These are phyloP conservation scores for Trialeurodes vaporariorum DNA, from an alignment of 1,140 invertebrate genomes.

Conservation along the genomic window DNA sequence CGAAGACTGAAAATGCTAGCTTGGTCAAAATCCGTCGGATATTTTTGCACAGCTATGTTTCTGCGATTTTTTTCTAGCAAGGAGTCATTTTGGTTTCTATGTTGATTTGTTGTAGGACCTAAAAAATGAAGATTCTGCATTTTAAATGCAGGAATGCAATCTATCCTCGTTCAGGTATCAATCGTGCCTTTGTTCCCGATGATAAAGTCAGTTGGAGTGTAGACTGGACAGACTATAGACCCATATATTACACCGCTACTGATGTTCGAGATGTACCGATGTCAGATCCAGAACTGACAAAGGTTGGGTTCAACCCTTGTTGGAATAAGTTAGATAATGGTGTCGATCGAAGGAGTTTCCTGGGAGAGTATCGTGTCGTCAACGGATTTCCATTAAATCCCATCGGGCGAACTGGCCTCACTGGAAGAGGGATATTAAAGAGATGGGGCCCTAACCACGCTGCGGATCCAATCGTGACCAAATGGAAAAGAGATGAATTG, in stretches of 20 bases:
- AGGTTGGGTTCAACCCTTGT: constrained; percentile 47
- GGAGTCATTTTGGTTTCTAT: too few species aligned
- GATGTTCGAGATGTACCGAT: constrained; percentile 55
- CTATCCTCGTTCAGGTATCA: constrained; percentile 49
- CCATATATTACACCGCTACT: constrained; percentile 54
- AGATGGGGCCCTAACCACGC: constrained; percentile 94
- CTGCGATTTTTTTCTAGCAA: too few species aligned
- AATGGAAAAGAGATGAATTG: constrained; percentile 57
- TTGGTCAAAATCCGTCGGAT: too few species aligned
- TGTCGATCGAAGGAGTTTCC: constrained; percentile 64
- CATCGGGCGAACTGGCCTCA: constrained; percentile 71
- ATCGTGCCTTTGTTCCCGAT: constrained; percentile 60
- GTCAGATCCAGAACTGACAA: constrained; percentile 64
- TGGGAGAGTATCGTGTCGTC: constrained; percentile 49
- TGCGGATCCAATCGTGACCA: constrained; percentile 76
- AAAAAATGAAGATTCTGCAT: constrained; percentile 34
- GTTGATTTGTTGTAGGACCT: background rate
- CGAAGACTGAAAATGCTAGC: too few species aligned
- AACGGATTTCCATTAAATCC: constrained; percentile 61
- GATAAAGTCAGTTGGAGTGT: constrained; percentile 63
- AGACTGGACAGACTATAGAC: constrained; percentile 58
- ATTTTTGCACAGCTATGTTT: too few species aligned
- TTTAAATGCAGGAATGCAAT: constrained; percentile 49
- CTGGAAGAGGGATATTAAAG: constrained; percentile 66
- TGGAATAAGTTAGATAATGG: constrained; percentile 72